Conservation (phyloP, 2,888 invertebrate species). For the Drosophila monieri region DNA sequence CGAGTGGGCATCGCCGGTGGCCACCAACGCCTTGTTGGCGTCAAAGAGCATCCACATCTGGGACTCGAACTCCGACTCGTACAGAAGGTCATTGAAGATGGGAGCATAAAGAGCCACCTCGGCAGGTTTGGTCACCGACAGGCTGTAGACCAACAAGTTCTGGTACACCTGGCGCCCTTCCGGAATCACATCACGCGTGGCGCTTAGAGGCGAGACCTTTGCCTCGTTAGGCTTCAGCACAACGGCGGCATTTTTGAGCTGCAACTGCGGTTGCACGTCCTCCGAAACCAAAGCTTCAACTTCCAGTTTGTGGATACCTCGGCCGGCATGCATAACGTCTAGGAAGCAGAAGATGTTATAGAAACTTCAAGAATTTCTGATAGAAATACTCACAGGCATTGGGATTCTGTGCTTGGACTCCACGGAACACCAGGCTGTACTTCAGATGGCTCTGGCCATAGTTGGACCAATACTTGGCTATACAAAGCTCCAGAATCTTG, state of each 20-base stretch:
- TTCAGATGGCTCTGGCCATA: conserved; percentile 90
- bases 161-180: conserved; percentile 96
- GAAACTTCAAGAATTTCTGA: rapidly evolving
- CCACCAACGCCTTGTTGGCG: conserved; percentile 93
- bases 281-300: conserved; percentile 88
- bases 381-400: conserved; percentile 82
- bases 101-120: conserved; percentile 93
- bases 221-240: conserved; percentile 91
- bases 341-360: conserved; percentile 46
- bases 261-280: conserved; percentile 90
- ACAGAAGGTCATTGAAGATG: conserved; percentile 93
- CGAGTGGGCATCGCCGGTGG: conserved; percentile 95
- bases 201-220: conserved; percentile 91
- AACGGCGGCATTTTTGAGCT: conserved; percentile 90
- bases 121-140: conserved; percentile 91
- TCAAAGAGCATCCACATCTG: conserved; percentile 99
- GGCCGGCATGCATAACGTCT: conserved; percentile 89
- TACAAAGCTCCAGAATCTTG: conserved; percentile 92
- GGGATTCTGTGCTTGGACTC: conserved; percentile 87
- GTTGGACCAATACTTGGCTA: conserved; percentile 98
- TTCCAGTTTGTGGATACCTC: conserved; percentile 90
- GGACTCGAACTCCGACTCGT: conserved; percentile 97
- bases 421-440: conserved; percentile 92
- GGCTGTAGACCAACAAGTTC: conserved; percentile 93
- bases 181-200: conserved; percentile 92